Base-by-base conservation (phyloP, 2,113 vertebrate genomes). In the Colossoma macropomum region DNA sequence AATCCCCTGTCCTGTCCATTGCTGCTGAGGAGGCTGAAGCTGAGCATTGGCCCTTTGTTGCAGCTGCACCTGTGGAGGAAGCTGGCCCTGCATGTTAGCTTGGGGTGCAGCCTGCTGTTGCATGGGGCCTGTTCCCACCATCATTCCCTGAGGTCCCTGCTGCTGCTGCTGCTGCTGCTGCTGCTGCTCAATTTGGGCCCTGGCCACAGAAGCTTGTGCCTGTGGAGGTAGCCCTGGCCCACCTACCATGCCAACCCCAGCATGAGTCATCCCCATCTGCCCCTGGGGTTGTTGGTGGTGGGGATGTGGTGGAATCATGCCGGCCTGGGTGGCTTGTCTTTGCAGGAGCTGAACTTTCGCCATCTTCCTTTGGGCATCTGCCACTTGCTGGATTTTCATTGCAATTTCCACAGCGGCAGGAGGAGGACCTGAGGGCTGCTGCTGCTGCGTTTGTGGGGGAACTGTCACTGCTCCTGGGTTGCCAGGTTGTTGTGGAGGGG, bases 331-430 rank as follows among this genome's bases (percentile, higher is more conserved):
- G 2, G 89, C 89, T 0, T 97, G 97, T 89, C 96, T 95, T 87
- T 97, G 96, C 77, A 97, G 95, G 78, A 95, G 92, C 41, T 96
- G 96, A 65, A 94, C 94, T 0, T 97, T 95, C 4, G 96, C 97
- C 96, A 98, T 96, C 92, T 98, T 97, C 87, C 97, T 94, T 89
- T 99, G 97, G 5, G 97, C 96, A 75, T 99, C 97, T 0, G 98
- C 98, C 9, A 97, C 96, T 87, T 97, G 95, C 86, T 99, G 97
- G 86, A 99, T 99, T 93, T 98, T 97, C 96, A 98, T 96, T 8
- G 98, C 97, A 77, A 98, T 97, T 88, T 99, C 98, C 83, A 99
- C 97, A 0, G 98, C 98, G n/a, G 97, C 97, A 0, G 95, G 95
- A n/a, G 98, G 98, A 34, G 98, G 98, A 0, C 97, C 97, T 0